phyloP scores from a whole-genome alignment of 2,888 invertebrate species.

The Drosophila formosana region DNA sequence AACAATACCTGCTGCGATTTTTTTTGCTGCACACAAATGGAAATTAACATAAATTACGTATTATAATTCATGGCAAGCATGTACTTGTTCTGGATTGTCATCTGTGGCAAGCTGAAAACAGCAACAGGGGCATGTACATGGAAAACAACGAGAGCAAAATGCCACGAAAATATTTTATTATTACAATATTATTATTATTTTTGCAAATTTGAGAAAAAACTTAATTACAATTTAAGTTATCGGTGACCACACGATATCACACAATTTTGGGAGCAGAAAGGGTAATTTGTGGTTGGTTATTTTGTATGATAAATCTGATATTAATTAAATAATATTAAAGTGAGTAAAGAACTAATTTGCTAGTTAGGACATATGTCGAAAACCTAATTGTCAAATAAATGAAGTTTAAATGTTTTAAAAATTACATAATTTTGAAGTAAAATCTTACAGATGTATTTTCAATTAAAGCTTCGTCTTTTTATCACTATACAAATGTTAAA shows the following conservation, averaged over 20 bases:
- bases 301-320: neutral
- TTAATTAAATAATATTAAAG: neutral
- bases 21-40: conserved; percentile 21
- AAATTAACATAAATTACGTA: conserved; percentile 60
- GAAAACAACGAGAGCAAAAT: conserved; percentile 12
- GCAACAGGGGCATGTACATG: conserved; percentile 26
- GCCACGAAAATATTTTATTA: conserved; percentile 9
- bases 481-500: no score
- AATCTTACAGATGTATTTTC: no score
- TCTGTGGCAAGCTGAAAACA: conserved; percentile 40
- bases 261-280: neutral
- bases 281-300: neutral
- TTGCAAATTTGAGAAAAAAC: neutral
- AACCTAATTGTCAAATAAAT: no score
- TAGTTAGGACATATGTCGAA: neutral
- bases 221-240: conserved; percentile 8
- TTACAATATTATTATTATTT: neutral
- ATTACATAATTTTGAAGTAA: no score
- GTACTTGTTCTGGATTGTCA: conserved; percentile 52
- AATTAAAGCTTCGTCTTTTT: no score
- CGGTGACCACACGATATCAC: neutral
- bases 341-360: neutral
- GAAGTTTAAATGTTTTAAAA: no score
- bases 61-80: conserved; percentile 54
- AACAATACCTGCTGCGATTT: conserved; percentile 16